phyloP scores from a whole-genome alignment of 2,888 invertebrate genomes.

The Eledona agricola region DNA sequence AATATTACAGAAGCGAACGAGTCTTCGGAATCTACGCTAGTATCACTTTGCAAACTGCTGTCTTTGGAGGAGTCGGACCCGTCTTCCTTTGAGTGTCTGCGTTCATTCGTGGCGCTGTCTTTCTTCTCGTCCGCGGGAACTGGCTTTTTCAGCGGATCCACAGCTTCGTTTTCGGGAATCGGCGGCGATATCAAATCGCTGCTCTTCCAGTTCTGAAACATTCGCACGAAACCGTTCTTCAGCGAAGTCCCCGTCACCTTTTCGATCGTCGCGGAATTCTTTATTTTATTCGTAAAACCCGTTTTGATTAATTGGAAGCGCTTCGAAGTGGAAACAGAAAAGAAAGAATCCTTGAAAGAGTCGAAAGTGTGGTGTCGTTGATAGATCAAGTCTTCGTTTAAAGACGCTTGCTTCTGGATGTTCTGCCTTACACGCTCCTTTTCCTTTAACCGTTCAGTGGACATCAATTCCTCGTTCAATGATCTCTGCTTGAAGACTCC shows the following conservation, averaged over 20 bases:
- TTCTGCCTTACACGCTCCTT: conserved; percentile 83
- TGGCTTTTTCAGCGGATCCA: conserved; percentile 45
- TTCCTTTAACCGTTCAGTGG: conserved; percentile 82
- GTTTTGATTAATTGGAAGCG: conserved; percentile 80
- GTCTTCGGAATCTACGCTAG: conserved; percentile 93
- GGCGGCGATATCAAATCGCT: conserved; percentile 63
- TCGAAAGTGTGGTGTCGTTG: conserved; percentile 73
- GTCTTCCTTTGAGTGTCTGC: conserved; percentile 84
- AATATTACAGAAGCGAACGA: conserved; percentile 93
- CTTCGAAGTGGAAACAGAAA: conserved; percentile 78
- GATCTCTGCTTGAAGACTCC: conserved; percentile 84
- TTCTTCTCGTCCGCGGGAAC: conserved; percentile 52
- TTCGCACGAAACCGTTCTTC: conserved; percentile 82
- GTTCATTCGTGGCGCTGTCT: conserved; percentile 62
- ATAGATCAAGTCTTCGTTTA: conserved; percentile 87
- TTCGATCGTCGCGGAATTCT: conserved; percentile 84
- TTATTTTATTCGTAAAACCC: conserved; percentile 84
- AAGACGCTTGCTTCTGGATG: conserved; percentile 88
- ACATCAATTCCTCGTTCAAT: conserved; percentile 89
- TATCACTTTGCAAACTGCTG: conserved; percentile 91
- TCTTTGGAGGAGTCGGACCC: conserved; percentile 90
- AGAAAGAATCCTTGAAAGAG: conserved; percentile 76
- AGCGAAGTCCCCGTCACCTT: conserved; percentile 75
- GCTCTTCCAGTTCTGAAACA: conserved; percentile 83
- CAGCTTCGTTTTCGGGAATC: conserved; percentile 55